Percentiles rank a stretch among this genome's conserved stretches.
phyloP scores from a whole-genome alignment of 2,113 vertebrate species.

The Lutjanus erythropterus region DNA sequence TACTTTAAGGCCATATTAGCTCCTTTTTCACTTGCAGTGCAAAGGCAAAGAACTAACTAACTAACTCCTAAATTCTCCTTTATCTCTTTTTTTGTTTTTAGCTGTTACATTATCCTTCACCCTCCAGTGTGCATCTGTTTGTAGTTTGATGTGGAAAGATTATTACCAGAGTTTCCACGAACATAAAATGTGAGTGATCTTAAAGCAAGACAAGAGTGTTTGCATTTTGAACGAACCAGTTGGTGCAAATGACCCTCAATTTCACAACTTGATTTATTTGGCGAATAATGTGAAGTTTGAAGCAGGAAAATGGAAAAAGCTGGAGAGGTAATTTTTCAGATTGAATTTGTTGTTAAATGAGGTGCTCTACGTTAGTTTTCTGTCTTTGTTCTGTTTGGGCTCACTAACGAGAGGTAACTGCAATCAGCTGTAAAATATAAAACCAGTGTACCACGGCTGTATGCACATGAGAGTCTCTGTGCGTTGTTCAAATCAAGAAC shows the following conservation, averaged over 20 bases:
- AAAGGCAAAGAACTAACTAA: too few relatives aligned
- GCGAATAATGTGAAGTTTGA: not conserved
- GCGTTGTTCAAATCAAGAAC: conserved; percentile 56
- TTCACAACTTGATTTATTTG: conserved; percentile 25
- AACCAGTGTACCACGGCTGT: conserved; percentile 41
- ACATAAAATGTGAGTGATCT: not conserved
- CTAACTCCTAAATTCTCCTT: not conserved
- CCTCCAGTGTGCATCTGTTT: not conserved
- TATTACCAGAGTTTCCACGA: not conserved
- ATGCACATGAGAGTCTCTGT: conserved; percentile 33
- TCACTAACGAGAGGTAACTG: conserved; percentile 57
- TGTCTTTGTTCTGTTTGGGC: conserved; percentile 55
- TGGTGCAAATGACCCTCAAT: conserved; percentile 20
- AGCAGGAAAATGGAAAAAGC: conserved; percentile 29
- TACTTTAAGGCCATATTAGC: too few relatives aligned
- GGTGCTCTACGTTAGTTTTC: conserved; percentile 14
- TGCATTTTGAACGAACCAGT: conserved; percentile 1
- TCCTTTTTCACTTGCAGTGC: too few relatives aligned
- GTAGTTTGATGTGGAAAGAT: conserved; percentile 4
- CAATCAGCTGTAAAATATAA: conserved; percentile 68
- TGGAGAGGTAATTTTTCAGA: conserved; percentile 22
- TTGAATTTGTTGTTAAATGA: conserved; percentile 23
- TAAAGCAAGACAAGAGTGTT: not conserved
- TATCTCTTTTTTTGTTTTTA: not conserved
- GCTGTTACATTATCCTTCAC: not conserved